Evolutionary conservation across 2,797 vertebrate genomes (phyloP).

Genomic region (Lagorchestes hirsutus): DNA sequence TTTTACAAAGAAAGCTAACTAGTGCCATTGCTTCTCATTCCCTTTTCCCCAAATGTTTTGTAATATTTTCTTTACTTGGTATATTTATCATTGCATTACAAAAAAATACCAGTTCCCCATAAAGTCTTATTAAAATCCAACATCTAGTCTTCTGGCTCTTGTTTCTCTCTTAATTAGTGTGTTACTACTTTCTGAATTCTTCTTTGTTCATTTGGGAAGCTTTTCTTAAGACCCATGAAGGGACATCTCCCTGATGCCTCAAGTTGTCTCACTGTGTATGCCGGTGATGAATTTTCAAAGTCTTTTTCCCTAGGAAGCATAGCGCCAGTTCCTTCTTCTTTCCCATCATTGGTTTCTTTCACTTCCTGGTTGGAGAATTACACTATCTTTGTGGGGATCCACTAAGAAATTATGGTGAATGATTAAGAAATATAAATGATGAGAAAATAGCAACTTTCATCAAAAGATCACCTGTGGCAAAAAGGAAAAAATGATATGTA

Average conservation of each 20-base stretch:
- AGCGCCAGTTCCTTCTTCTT: background rate
- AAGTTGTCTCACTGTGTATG: conserved; percentile 47
- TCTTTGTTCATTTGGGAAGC: conserved; percentile 2
- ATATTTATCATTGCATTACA: conserved; percentile 54
- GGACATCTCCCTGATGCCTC: conserved; percentile 29
- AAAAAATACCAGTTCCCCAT: conserved; percentile 31
- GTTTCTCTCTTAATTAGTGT: conserved; percentile 47
- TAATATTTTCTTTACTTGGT: conserved; percentile 35
- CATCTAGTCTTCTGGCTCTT: conserved; percentile 20
- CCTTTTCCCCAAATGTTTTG: conserved; percentile 1
- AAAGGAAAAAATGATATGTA: background rate
- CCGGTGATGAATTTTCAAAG: conserved; percentile 31
- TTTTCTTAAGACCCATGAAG: conserved; percentile 42
- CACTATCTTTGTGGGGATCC: conserved; percentile 2
- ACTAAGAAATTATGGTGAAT: background rate
- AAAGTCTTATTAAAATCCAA: conserved; percentile 3
- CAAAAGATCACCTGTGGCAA: conserved; percentile 22
- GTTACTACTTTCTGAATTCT: conserved; percentile 45
- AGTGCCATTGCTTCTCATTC: background rate
- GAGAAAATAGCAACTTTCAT: background rate
- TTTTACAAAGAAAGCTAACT: conserved; percentile 57
- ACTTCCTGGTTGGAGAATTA: conserved; percentile 1
- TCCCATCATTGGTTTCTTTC: conserved; percentile 7
- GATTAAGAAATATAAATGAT: conserved; percentile 7
- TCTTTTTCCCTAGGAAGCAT: conserved; percentile 39